Conservation (phyloP, 2,888 invertebrate genomes). For the Archips xylosteana region DNA sequence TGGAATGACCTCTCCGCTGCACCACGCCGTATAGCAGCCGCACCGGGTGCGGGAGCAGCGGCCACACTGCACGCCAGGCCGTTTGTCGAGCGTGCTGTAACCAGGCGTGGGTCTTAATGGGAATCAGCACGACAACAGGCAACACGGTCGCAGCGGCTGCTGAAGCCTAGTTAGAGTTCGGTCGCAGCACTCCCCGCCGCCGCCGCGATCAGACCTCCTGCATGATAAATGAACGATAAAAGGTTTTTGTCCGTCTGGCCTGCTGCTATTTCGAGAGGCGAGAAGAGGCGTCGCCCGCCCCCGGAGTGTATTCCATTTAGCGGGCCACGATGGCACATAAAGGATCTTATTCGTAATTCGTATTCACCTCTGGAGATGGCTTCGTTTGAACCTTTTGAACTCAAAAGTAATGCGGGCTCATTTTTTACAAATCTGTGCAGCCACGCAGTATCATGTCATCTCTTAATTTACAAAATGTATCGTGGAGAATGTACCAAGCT, state of each 20-base stretch:
- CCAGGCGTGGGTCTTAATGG: neutral
- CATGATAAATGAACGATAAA: constrained; percentile 63
- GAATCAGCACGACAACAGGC: neutral
- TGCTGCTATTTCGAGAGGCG: constrained; percentile 47
- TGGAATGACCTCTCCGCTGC: no score
- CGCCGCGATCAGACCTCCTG: constrained; percentile 42
- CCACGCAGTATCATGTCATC: neutral
- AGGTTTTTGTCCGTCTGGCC: constrained; percentile 49
- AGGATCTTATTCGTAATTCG: neutral
- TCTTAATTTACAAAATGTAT: constrained; percentile 1
- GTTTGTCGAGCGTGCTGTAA: neutral
- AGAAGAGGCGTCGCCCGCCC: constrained; percentile 34
- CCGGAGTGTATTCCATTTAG: neutral
- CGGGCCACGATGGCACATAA: neutral
- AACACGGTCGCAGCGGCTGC: neutral
- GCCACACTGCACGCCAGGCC: neutral
- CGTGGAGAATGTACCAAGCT: neutral
- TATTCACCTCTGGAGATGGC: constrained; percentile 15
- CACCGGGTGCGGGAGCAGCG: neutral
- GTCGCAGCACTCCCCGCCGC: neutral
- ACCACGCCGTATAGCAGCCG: no score
- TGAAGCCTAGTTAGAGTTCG: neutral
- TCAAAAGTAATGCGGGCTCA: neutral
- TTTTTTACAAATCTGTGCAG: neutral
- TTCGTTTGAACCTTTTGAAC: constrained; percentile 13